A percentile compares a stretch with the other conserved stretches of the same genome.
Evolutionary conservation across 2,888 invertebrate genomes (phyloP).

Genomic region (Drosophila parthenogenetica): DNA sequence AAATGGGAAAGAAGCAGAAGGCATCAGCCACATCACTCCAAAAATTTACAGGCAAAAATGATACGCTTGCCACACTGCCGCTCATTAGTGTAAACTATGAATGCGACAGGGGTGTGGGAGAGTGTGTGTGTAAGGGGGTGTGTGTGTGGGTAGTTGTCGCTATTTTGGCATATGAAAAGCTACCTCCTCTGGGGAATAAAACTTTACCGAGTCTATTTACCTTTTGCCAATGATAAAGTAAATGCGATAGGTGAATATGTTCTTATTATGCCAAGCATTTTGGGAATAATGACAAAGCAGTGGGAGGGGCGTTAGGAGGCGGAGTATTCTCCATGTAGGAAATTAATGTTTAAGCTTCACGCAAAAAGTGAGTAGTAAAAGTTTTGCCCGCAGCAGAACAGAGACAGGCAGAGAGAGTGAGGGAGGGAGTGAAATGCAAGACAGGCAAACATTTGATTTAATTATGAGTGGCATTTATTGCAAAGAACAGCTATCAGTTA

Average conservation of each 20-base stretch:
- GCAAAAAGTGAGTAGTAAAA: slow-evolving; percentile 64
- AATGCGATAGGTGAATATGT: slow-evolving; percentile 62
- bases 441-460: slow-evolving; percentile 83
- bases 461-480: slow-evolving; percentile 85
- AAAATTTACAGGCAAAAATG: slow-evolving; percentile 60
- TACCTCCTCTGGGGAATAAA: slow-evolving; percentile 38
- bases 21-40: slow-evolving; percentile 52
- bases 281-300: not conserved
- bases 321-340: slow-evolving; percentile 44
- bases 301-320: not conserved
- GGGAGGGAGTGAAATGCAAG: slow-evolving; percentile 36
- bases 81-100: slow-evolving; percentile 72
- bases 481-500: slow-evolving; percentile 73
- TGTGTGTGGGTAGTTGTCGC: slow-evolving; percentile 10
- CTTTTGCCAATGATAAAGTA: slow-evolving; percentile 73
- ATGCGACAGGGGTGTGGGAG: slow-evolving; percentile 5
- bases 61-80: slow-evolving; percentile 65
- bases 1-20: slow-evolving; percentile 14
- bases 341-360: slow-evolving; percentile 81
- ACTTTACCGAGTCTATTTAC: slow-evolving; percentile 69
- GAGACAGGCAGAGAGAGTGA: slow-evolving; percentile 10
- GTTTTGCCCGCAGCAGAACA: slow-evolving; percentile 38
- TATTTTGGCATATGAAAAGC: slow-evolving; percentile 61
- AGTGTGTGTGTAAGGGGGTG: not conserved
- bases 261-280: slow-evolving; percentile 20